Evolutionary conservation across 2,113 vertebrate species (phyloP).

Genomic region (Cromileptes altivelis): DNA sequence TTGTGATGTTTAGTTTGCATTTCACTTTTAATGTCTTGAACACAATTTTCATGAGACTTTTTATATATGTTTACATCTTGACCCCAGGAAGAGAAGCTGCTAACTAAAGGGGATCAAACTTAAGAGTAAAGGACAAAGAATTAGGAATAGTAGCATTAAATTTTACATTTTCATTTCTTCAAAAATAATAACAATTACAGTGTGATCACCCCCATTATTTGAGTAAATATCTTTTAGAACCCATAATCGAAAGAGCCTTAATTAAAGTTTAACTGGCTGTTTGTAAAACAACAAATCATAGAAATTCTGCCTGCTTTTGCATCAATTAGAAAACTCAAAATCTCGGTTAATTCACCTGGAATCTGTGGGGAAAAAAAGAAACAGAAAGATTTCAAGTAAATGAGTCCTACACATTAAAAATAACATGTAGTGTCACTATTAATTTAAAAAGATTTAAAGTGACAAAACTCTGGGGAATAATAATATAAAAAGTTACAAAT

Average conservation of each 20-base stretch:
- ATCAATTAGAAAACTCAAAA: constrained; percentile 45
- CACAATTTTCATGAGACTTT: no score
- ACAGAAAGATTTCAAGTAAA: neutral
- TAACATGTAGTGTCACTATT: neutral
- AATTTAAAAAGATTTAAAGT: neutral
- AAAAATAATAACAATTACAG: constrained; percentile 8
- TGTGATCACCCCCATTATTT: neutral
- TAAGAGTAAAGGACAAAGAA: no score
- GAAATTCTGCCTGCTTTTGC: constrained; percentile 38
- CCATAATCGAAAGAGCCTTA: constrained; percentile 45
- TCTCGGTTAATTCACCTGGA: constrained; percentile 36
- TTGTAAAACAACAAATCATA: constrained; percentile 62
- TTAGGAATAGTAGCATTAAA: neutral
- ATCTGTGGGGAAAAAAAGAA: constrained; percentile 5
- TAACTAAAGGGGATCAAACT: no score
- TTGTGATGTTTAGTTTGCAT: no score
- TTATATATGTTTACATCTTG: no score
- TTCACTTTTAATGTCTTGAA: no score
- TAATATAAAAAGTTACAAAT: neutral
- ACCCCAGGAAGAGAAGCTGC: no score
- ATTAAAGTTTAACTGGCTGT: constrained; percentile 65
- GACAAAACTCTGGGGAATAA: neutral
- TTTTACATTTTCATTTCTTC: neutral
- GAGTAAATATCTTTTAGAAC: constrained; percentile 32
- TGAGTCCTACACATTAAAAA: neutral